These are phyloP conservation scores for Laothoe populi DNA, from an alignment of 2,888 invertebrate genomes.

Conservation along the genomic window DNA sequence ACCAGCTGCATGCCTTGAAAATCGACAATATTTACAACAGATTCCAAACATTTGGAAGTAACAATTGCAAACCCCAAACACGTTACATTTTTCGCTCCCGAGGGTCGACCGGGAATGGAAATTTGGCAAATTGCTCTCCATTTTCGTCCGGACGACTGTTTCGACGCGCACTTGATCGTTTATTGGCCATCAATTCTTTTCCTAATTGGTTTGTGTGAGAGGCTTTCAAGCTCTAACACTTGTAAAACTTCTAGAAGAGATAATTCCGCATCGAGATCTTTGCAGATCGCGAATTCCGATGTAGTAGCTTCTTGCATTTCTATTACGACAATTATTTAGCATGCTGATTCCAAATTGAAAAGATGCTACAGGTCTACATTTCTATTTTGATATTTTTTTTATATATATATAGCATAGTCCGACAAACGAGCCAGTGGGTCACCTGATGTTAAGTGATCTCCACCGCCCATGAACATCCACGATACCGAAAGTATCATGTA, in stretches of 20 bases:
- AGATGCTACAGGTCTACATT: too few species aligned
- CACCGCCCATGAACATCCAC: too few species aligned
- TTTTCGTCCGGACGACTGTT: conserved; percentile 44
- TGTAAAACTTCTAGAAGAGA: not conserved
- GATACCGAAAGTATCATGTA: too few species aligned
- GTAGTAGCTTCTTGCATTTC: too few species aligned
- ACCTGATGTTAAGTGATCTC: too few species aligned
- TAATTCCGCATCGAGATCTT: not conserved
- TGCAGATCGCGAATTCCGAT: too few species aligned
- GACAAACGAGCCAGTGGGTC: too few species aligned
- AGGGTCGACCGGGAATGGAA: conserved; percentile 44
- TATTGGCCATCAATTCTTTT: conserved; percentile 67
- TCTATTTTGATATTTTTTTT: too few species aligned
- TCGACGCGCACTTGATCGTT: conserved; percentile 48
- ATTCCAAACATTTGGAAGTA: conserved; percentile 14
- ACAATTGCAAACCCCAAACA: conserved; percentile 31
- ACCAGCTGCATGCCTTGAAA: conserved; percentile 4
- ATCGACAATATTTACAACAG: not conserved
- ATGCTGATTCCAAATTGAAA: too few species aligned
- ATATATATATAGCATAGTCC: too few species aligned
- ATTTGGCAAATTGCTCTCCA: conserved; percentile 53
- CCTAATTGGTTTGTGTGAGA: conserved; percentile 68
- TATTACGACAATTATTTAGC: too few species aligned
- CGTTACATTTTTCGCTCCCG: conserved; percentile 41
- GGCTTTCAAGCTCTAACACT: conserved; percentile 32